Base-by-base conservation (phyloP, 2,797 vertebrate genomes). In the Rhinichthys osculus region DNA sequence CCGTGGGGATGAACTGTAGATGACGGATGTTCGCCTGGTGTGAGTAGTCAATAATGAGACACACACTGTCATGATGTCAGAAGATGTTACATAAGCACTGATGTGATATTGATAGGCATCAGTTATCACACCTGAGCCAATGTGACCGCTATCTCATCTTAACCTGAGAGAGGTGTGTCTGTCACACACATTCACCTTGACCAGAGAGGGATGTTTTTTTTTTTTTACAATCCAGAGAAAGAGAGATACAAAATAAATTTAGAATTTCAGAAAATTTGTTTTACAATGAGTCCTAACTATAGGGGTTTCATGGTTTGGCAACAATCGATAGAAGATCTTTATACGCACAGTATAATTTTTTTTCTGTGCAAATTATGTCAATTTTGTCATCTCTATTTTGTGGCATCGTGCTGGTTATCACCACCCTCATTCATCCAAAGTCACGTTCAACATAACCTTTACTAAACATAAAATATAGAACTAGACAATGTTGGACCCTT, bases 41-140 rank as follows among this genome's bases (percentile, higher is more conserved):
- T 77, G 79, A 83, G 33, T 88, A 44, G 85, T 74, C 73, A 71
- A 73, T 35, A 30, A 73, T 67, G 57, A 77, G 54, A 30, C 23
- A 35, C 69, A 30, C n/a, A 23, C 50, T 54, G 59, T 69, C 44
- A 57, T 89, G 78, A 85, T 87, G 73, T 86, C 47, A 79, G 11
- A 52, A 42, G 66, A 89, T 89, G 88, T 81, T 91, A 90, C 87
- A 90, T 90, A 82, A 91, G 82, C 85, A 90, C 88, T 40, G 81
- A 38, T 66, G 57, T 19, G 89, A 85, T 85, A 89, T 88, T 87
- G 88, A 91, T 92, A 93, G 92, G 90, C 93, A 87, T 91, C 93
- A 95, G 93, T 94, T 94, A 95, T 85, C 83, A 89, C 42, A 59
- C 85, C 52, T 62, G 52, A 59, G 35, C 76, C 83, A 78, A 80